Conservation (phyloP, 2,113 vertebrate genomes). For the Sceloporus tristichus region DNA sequence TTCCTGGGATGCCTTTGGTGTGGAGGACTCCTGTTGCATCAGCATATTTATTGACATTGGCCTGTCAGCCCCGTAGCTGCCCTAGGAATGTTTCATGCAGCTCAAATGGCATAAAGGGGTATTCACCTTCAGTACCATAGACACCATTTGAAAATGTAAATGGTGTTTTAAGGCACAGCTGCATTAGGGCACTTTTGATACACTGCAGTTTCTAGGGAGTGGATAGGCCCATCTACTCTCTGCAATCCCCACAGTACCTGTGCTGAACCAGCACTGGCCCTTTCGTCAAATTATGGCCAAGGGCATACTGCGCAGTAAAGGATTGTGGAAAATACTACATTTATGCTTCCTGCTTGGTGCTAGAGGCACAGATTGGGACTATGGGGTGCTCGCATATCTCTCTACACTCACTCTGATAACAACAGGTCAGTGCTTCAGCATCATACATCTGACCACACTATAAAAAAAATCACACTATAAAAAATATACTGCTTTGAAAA, state of each 20-base stretch:
- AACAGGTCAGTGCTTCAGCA: background rate
- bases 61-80: background rate
- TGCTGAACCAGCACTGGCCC: background rate
- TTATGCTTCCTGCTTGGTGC: background rate
- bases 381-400: background rate
- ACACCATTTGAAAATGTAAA: background rate
- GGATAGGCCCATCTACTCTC: background rate
- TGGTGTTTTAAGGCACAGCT: background rate
- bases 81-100: background rate
- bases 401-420: background rate
- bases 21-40: slow-evolving; percentile 5
- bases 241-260: background rate
- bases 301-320: background rate
- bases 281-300: too few relatives aligned
- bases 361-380: background rate
- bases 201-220: background rate
- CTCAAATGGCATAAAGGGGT: background rate
- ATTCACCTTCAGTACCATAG: background rate
- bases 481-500: background rate
- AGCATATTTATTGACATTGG: slow-evolving; percentile 1
- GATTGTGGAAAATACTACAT: background rate
- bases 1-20: background rate
- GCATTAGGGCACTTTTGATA: background rate
- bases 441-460: background rate
- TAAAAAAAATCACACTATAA: too few relatives aligned